These are phyloP conservation scores for Tineola bisselliella DNA, from an alignment of 2,888 invertebrate genomes.

Conservation along the genomic window DNA sequence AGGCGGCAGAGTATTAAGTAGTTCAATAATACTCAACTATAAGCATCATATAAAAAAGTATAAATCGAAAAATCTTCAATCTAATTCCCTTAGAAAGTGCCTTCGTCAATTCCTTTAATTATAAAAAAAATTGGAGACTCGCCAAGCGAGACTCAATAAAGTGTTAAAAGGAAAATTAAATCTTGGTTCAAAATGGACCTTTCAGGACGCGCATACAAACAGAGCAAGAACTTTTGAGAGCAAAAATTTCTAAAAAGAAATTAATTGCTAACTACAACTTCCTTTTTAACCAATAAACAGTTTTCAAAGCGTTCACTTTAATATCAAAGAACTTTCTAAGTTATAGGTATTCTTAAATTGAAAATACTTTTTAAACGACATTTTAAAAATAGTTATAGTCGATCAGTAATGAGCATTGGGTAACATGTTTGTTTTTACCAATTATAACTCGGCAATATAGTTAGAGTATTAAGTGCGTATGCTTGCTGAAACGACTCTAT, in stretches of 20 bases:
- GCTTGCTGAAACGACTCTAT: no score
- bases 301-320: no score
- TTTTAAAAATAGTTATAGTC: no score
- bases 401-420: no score
- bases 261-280: no score
- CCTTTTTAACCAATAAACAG: no score
- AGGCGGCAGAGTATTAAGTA: not conserved
- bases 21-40: not conserved
- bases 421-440: no score
- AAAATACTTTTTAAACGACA: no score
- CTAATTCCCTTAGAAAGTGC: not conserved
- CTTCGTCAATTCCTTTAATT: not conserved
- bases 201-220: not conserved
- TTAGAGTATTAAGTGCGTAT: no score
- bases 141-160: not conserved
- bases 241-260: not conserved
- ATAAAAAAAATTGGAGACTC: slow-evolving; percentile 4
- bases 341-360: no score
- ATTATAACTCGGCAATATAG: no score
- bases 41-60: not conserved
- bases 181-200: not conserved
- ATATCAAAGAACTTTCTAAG: not conserved
- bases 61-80: not conserved
- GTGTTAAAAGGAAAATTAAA: slow-evolving; percentile 4
- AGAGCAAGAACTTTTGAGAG: not conserved